Percentiles rank a stretch among this genome's conserved stretches.
Evolutionary conservation across 2,797 vertebrate species (phyloP).

Genomic region (Thalassophryne amazonica): DNA sequence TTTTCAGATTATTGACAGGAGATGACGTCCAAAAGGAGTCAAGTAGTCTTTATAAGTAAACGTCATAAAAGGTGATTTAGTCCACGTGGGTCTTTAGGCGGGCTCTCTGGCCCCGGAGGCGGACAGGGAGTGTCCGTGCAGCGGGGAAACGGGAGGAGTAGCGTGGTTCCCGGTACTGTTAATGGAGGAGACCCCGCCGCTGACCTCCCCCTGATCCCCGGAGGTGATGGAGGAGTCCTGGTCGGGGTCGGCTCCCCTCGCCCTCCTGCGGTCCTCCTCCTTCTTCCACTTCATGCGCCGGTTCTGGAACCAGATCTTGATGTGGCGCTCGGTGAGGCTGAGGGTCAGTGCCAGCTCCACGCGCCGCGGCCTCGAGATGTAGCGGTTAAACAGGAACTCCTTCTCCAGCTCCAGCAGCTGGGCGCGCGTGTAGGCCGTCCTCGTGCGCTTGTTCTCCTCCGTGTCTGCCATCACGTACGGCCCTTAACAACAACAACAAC

Average conservation of each 20-base stretch:
- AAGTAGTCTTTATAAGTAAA: too few species aligned
- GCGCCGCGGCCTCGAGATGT: conserved; percentile 93
- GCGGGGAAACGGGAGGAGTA: conserved; percentile 70
- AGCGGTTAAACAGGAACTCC: conserved; percentile 97
- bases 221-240: conserved; percentile 92
- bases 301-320: conserved; percentile 98
- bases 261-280: conserved; percentile 91
- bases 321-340: conserved; percentile 95
- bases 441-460: conserved; percentile 94
- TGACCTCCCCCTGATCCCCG: conserved; percentile 81
- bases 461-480: conserved; percentile 84
- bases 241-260: conserved; percentile 78
- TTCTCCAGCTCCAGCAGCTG: conserved; percentile 97
- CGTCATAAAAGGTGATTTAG: too few species aligned
- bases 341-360: conserved; percentile 95
- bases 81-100: conserved; percentile 62
- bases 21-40: too few species aligned
- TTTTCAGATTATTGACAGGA: too few species aligned
- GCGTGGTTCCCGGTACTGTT: conserved; percentile 38
- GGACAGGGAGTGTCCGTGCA: conserved; percentile 43
- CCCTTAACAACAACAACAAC: conserved; percentile 70
- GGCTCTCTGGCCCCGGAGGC: conserved; percentile 54
- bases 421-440: conserved; percentile 94
- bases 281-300: conserved; percentile 98
- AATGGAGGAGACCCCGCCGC: conserved; percentile 44